Base-by-base conservation (phyloP, 2,113 vertebrate species). In the Glaucomys volans region DNA sequence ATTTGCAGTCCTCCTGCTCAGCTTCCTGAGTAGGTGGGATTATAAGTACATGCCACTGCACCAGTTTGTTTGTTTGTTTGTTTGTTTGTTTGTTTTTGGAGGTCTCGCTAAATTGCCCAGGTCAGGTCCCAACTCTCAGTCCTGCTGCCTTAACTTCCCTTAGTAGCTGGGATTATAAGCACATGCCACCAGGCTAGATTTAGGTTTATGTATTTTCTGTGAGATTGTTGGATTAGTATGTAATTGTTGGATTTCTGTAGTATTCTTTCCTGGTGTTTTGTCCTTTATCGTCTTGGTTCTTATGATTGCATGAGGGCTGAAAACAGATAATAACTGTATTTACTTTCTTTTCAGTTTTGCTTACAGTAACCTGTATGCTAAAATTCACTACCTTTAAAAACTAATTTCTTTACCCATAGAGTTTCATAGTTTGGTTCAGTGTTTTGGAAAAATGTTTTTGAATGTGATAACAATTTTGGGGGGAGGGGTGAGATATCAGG, bases 371-470 rank as follows among this genome's bases (percentile, higher is more conserved):
- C 2, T 74, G 14, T 94, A 5, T 77, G 47, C 67, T 92, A 82
- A 95, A 95, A 77, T 8, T 90, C 37, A 24, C 24, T 76, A 2
- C 30, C 50, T 40, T 0, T 26, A 62, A 57, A 62, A 96, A n/a
- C 62, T 92, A 69, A 40, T 87, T 93, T 91, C 30, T 96, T 90
- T 95, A 37, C 12, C 35, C 11, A 40, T 10, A 95, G 22, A 47
- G n/a, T 82, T 42, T 71, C 12, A 82, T 87, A 47, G 75, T 92
- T 93, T 87, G 26, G 42, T 32, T 75, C 14, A 40, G 62, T 95
- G 90, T 97, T 94, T 81, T 66, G 40, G 72, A 40, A 94, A 92
- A 85, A 30, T 96, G 59, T 42, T 92, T 95, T 94, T 94, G 40
- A 87, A 32, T 93, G 40, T 94, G 44, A 69, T 74, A 62, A 59